Evolutionary conservation across 2,888 invertebrate species (phyloP).

Genomic region (Pterostichus niger): DNA sequence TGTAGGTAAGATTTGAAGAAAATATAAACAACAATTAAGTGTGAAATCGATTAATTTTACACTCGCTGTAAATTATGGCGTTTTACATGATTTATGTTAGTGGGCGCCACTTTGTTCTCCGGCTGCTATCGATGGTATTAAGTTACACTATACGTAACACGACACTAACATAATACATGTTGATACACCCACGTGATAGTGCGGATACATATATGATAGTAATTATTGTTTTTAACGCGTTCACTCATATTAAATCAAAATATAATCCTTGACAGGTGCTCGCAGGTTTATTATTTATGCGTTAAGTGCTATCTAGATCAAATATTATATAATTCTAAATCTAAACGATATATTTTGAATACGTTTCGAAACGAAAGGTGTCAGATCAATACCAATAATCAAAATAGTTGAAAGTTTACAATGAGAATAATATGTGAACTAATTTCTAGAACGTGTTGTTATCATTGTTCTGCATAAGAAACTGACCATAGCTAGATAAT

Average conservation of each 20-base stretch:
- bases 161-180: conserved; percentile 6
- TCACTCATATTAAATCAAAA: conserved; percentile 33
- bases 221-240: conserved; percentile 56
- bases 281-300: conserved; percentile 2
- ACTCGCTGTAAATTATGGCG: conserved; percentile 52
- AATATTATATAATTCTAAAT: conserved; percentile 28
- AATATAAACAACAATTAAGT: conserved; percentile 59
- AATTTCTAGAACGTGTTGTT: conserved; percentile 21
- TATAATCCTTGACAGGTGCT: conserved; percentile 37
- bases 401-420: conserved; percentile 32
- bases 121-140: conserved; percentile 8
- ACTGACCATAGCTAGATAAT: conserved; percentile 15
- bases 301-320: conserved; percentile 14
- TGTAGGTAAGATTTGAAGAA: background rate
- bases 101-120: conserved; percentile 24
- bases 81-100: conserved; percentile 57
- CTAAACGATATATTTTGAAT: background rate
- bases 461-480: conserved; percentile 1
- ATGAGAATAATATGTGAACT: conserved; percentile 20
- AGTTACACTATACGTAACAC: conserved; percentile 18
- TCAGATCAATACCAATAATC: conserved; percentile 26
- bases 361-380: conserved; percentile 22
- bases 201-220: conserved; percentile 18
- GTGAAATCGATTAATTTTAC: conserved; percentile 55
- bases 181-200: conserved; percentile 34